Evolutionary conservation across 92 coral and sea anemone species (phyloP), one percentile per base, ranked within the genome.

Genomic region (Parazoanthus swiftii): DNA sequence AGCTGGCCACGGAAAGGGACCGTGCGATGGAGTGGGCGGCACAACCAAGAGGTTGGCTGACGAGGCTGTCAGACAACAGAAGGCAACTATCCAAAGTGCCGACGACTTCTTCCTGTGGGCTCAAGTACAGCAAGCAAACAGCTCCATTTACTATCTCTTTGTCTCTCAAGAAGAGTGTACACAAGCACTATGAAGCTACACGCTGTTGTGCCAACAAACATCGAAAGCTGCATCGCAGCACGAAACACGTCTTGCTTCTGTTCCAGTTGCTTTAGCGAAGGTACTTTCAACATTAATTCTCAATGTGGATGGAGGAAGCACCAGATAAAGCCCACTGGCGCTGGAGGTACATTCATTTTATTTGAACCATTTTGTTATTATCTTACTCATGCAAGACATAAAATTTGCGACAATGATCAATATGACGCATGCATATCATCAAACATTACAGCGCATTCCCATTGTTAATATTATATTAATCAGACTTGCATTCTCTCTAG

Each of bases 181-280:
- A 75, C 51, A 14, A 0, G 33, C 33, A 0, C 33, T 29, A 29
- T 29, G 33, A 29, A 29, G 0, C 33, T n/a, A n/a, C n/a, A n/a
- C n/a, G n/a, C n/a, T n/a, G n/a, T n/a, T n/a, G n/a, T n/a, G n/a
- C n/a, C n/a, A n/a, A n/a, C n/a, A n/a, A n/a, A n/a, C n/a, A n/a
- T n/a, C n/a, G n/a, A n/a, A n/a, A n/a, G n/a, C 91, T 11, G 88
- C 86, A 3, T 92, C 95, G 15, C 91, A 90, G 38, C 90, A 93
- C 92, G 26, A 92, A 75, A 35, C 4, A n/a, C n/a, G n/a, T n/a
- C n/a, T n/a, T n/a, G 74, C 76, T 81, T 81, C 23, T 81, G 50
- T 39, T 63, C 74, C 8, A 58, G 75, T 29, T 59, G 86, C 74
- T 81, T 81, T 81, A 68, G 1, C 18, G 37, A 59, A 36, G 86